Conservation (phyloP, 2,113 vertebrate species). For the Columba janthina region DNA sequence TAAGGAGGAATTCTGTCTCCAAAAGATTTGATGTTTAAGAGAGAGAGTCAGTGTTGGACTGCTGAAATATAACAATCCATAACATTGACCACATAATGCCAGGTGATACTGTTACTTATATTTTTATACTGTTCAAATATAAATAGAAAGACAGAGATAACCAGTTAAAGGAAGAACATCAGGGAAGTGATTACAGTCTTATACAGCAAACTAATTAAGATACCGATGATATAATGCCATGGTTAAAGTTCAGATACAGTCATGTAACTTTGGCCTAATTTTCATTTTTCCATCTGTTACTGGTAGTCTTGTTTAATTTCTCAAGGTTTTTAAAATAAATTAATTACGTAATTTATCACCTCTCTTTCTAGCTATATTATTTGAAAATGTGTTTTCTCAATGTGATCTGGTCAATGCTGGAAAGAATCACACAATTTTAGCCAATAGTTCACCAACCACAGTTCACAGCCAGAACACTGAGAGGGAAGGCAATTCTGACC, state of each 20-base stretch:
- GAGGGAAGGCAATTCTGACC: neutral
- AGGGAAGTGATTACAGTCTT: neutral
- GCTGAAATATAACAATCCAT: neutral
- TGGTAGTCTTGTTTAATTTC: slow-evolving; percentile 50
- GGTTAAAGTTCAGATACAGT: neutral
- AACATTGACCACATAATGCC: neutral
- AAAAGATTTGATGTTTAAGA: neutral
- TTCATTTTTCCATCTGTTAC: neutral
- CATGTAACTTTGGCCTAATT: neutral
- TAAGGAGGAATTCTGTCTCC: neutral
- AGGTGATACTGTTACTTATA: neutral
- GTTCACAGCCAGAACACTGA: neutral
- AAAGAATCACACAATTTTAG: neutral
- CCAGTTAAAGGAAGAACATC: neutral
- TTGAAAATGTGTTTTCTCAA: neutral
- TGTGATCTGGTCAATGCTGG: neutral
- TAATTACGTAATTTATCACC: slow-evolving; percentile 32
- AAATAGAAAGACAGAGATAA: neutral
- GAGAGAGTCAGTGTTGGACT: neutral
- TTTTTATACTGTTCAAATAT: neutral
- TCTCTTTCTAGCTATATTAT: slow-evolving; percentile 2
- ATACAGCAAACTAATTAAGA: neutral
- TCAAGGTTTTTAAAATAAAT: slow-evolving; percentile 28
- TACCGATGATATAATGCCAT: neutral
- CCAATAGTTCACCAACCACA: neutral